Conservation (phyloP, 2,888 invertebrate genomes). For the Agrochola circellaris region DNA sequence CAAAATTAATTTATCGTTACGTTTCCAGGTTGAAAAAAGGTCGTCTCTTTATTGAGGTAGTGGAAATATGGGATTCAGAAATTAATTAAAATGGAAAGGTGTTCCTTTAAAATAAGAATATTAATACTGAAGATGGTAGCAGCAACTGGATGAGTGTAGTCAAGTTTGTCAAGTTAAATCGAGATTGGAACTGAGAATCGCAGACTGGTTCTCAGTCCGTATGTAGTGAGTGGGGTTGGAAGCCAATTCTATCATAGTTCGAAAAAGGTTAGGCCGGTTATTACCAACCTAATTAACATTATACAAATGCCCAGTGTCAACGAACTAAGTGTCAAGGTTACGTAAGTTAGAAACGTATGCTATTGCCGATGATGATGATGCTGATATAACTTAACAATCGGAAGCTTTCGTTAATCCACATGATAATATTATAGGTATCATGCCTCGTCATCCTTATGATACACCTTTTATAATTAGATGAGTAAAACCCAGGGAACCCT, state of each 20-base stretch:
- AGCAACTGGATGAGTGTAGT: background rate
- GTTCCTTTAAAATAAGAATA: background rate
- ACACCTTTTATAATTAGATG: constrained; percentile 2
- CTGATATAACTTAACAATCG: background rate
- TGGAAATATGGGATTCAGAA: background rate
- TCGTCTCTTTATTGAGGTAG: background rate
- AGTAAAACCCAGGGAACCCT: constrained; percentile 21
- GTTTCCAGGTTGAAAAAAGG: constrained; percentile 17
- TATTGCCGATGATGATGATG: no score
- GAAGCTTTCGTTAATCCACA: constrained; percentile 5
- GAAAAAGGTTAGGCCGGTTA: no score
- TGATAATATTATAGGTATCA: background rate
- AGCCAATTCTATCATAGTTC: background rate
- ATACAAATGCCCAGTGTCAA: background rate
- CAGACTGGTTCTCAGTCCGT: background rate
- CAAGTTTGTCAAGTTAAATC: background rate
- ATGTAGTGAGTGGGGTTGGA: background rate
- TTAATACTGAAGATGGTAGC: background rate
- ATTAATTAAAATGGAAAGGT: background rate
- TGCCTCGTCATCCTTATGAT: background rate
- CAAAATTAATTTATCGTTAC: constrained; percentile 33
- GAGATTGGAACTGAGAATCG: background rate
- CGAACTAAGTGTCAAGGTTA: background rate
- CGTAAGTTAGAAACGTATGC: background rate
- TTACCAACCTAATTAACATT: background rate